Conservation (phyloP, 2,888 invertebrate genomes). For the Drosophila ezoana region DNA sequence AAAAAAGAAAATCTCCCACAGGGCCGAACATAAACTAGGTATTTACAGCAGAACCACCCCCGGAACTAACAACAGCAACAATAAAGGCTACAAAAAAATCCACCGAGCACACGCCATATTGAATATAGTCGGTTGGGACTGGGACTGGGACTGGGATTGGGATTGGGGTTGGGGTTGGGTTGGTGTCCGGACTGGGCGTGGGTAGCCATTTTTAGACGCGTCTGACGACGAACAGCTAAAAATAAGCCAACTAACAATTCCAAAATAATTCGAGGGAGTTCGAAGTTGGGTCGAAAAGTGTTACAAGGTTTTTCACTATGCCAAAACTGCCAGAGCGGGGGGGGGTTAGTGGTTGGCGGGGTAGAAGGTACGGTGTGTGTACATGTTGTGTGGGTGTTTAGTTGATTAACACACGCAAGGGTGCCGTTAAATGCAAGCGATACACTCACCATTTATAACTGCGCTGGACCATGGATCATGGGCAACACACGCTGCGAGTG, state of each 20-base stretch:
- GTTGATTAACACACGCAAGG: constrained; percentile 65
- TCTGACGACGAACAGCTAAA: constrained; percentile 58
- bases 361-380: not conserved
- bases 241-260: constrained; percentile 60
- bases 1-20: constrained; percentile 67
- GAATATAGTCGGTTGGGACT: constrained; percentile 39
- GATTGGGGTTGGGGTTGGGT: constrained; percentile 2
- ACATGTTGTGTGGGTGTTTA: constrained; percentile 55
- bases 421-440: constrained; percentile 46
- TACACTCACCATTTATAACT: constrained; percentile 29
- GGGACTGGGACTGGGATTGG: constrained; percentile 16
- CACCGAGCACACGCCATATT: constrained; percentile 61
- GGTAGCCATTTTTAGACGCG: constrained; percentile 76
- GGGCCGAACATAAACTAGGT: constrained; percentile 74
- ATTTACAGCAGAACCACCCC: constrained; percentile 62
- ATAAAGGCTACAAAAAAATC: constrained; percentile 44
- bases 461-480: constrained; percentile 49
- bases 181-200: not conserved
- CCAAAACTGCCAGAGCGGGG: constrained; percentile 36
- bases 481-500: constrained; percentile 41
- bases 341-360: not conserved
- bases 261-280: constrained; percentile 53
- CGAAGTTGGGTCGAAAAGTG: constrained; percentile 59
- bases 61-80: constrained; percentile 36
- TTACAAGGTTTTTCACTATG: constrained; percentile 78